Conservation (phyloP, 1,140 invertebrate species). For the Holotrichia oblita region DNA sequence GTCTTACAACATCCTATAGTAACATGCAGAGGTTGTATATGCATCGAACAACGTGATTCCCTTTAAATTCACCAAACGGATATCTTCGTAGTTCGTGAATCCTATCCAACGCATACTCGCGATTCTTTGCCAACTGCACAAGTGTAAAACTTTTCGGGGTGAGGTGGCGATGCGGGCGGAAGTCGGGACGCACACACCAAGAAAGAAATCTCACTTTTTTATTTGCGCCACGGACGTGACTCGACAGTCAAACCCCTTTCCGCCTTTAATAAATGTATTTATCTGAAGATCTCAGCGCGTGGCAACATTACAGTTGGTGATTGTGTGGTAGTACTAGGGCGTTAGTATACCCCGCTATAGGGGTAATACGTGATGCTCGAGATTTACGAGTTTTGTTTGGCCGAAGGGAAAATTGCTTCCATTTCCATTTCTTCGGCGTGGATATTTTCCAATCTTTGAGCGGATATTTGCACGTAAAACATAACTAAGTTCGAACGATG, state of each 20-base stretch:
- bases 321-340: background rate
- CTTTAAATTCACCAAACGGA: background rate
- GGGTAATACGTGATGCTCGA: background rate
- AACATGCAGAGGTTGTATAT: too few relatives aligned
- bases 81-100: background rate
- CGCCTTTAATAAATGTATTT: slow-evolving; percentile 8
- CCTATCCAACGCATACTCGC: background rate
- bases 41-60: background rate
- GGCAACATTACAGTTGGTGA: background rate
- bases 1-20: too few relatives aligned
- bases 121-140: background rate
- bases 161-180: background rate
- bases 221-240: background rate
- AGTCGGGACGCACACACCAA: background rate
- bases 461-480: too few relatives aligned
- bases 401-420: background rate
- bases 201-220: background rate
- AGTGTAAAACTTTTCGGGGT: background rate
- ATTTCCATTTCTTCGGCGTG: too few relatives aligned
- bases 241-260: background rate
- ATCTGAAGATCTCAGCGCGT: background rate
- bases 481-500: too few relatives aligned
- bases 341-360: background rate
- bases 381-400: background rate
- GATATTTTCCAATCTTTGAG: too few relatives aligned